Conservation (phyloP, 2,888 invertebrate species). For the Heliconius ismenius region DNA sequence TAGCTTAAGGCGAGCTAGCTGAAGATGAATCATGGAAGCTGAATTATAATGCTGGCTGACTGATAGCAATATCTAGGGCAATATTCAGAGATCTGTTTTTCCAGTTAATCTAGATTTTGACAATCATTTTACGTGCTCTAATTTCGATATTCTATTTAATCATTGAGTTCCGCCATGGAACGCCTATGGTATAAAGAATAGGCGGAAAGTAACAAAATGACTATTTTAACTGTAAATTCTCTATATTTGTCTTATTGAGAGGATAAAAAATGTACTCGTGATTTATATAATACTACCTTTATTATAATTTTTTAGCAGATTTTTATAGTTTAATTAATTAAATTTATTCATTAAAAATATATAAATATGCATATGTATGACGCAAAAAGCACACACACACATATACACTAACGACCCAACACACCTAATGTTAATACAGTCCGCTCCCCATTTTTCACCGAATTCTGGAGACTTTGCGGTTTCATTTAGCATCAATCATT, state of each 20-base stretch:
- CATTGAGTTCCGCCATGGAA: neutral
- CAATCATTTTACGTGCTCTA: neutral
- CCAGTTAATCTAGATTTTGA: neutral
- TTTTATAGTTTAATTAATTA: neutral
- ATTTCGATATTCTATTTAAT: neutral
- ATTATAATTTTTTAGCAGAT: no score
- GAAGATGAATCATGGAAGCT: slow-evolving; percentile 25
- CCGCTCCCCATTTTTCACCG: no score
- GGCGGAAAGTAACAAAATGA: neutral
- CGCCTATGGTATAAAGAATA: neutral
- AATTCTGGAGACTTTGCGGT: no score
- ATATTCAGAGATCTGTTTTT: neutral
- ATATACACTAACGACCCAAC: no score
- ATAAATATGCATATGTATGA: no score
- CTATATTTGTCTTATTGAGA: no score
- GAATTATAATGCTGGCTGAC: slow-evolving; percentile 7
- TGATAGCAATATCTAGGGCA: neutral
- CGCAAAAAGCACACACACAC: no score
- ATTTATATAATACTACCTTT: no score
- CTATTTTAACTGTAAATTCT: no score
- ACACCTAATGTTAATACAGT: no score
- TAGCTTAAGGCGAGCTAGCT: slow-evolving; percentile 12
- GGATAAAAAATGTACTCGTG: no score
- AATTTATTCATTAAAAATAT: neutral
- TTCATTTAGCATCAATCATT: no score